phyloP scores from a whole-genome alignment of 1,140 invertebrate species.

The Rhagoletis zephyria region DNA sequence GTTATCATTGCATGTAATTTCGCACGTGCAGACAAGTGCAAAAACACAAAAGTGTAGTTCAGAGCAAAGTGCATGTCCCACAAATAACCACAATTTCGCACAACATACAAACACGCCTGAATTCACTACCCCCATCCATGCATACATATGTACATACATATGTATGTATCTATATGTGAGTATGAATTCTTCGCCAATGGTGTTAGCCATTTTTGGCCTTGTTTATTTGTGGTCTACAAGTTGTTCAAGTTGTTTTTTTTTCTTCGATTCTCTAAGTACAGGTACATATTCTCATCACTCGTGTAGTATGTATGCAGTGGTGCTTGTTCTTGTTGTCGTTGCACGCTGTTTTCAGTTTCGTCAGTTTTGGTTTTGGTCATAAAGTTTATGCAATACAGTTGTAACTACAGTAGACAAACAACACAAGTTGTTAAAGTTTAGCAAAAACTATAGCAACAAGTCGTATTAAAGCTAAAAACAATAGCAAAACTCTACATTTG shows the following conservation, averaged over 20 bases:
- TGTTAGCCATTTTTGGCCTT: background rate
- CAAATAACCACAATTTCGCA: background rate
- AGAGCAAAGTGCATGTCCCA: background rate
- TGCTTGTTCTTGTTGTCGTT: background rate
- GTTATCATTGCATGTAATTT: constrained; percentile 10
- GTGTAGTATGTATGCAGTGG: background rate
- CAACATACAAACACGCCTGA: background rate
- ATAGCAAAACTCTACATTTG: background rate
- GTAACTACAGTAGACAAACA: background rate
- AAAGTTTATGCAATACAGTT: constrained; percentile 3
- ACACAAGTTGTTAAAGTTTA: background rate
- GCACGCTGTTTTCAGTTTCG: background rate
- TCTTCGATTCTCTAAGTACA: background rate
- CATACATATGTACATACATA: background rate
- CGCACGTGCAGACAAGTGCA: constrained; percentile 19
- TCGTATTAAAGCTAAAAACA: background rate
- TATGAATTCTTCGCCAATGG: too few species aligned
- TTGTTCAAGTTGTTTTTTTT: background rate
- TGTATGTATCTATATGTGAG: too few species aligned
- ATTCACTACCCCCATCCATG: background rate
- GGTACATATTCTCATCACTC: background rate
- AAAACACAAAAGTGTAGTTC: background rate
- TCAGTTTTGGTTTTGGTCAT: background rate
- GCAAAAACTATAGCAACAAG: constrained; percentile 10
- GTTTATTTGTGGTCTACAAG: background rate